Conservation (phyloP, 2,797 vertebrate genomes). For the Fundulus diaphanus region DNA sequence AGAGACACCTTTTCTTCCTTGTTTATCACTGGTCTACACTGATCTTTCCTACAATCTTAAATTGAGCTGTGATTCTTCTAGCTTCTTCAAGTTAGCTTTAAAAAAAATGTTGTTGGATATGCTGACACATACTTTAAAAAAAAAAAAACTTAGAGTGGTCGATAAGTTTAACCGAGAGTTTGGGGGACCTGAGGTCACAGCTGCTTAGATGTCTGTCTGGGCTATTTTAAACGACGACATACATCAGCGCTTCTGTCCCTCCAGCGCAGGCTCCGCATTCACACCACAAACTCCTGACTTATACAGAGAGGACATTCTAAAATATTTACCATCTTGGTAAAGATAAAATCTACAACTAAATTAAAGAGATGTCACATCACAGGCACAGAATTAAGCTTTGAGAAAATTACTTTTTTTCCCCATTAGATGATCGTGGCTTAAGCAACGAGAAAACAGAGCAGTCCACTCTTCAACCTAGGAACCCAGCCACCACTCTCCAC, state of each 20-base stretch:
- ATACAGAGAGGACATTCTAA: constrained; percentile 2
- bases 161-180: constrained; percentile 67
- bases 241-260: constrained; percentile 76
- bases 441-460: constrained; percentile 18
- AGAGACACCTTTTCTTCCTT: constrained; percentile 46
- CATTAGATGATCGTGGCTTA: constrained; percentile 18
- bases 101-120: constrained; percentile 3
- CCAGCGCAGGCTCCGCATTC: constrained; percentile 49
- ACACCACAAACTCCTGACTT: constrained; percentile 39
- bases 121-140: constrained; percentile 27
- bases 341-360: constrained; percentile 13
- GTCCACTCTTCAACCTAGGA: background rate
- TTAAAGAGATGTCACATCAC: constrained; percentile 13
- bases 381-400: background rate
- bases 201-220: constrained; percentile 80
- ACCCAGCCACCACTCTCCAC: background rate
- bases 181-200: constrained; percentile 76
- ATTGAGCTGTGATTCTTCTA: constrained; percentile 35
- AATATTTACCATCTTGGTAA: constrained; percentile 1
- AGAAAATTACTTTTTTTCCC: constrained; percentile 13
- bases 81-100: constrained; percentile 6
- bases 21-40: constrained; percentile 61
- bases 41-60: constrained; percentile 53
- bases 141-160: constrained; percentile 53
- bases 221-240: constrained; percentile 76